Evolutionary conservation across 2,888 invertebrate genomes (phyloP).

Genomic region (Taenaris catops): DNA sequence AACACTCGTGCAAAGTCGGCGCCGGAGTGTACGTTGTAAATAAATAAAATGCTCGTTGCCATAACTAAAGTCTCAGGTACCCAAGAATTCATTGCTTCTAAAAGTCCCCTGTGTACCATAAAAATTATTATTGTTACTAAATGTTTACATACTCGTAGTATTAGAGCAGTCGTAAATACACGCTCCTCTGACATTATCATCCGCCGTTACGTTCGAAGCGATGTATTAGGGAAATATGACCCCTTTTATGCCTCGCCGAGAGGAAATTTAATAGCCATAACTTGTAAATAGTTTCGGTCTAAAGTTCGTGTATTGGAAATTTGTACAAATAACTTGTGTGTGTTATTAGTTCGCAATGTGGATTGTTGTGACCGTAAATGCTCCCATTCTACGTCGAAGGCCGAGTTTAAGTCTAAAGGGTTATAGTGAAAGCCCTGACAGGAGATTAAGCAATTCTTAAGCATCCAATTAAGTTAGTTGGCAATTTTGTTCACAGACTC

Average conservation of each 20-base stretch:
- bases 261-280: constrained; percentile 52
- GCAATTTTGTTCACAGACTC: too few relatives aligned
- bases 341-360: constrained; percentile 5
- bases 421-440: too few relatives aligned
- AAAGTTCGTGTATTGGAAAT: constrained; percentile 20
- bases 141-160: constrained; percentile 33
- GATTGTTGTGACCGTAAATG: constrained; percentile 2
- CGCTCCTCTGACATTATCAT: constrained; percentile 39
- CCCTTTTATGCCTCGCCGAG: constrained; percentile 44
- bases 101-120: constrained; percentile 21
- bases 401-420: not conserved
- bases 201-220: constrained; percentile 35
- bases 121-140: constrained; percentile 31
- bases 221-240: constrained; percentile 59
- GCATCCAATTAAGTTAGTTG: too few relatives aligned
- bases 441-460: too few relatives aligned
- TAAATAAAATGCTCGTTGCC: too few relatives aligned
- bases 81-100: constrained; percentile 17
- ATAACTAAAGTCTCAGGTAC: constrained; percentile 8
- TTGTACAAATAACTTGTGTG: constrained; percentile 17
- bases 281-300: constrained; percentile 27
- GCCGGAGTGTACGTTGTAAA: too few relatives aligned
- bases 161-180: constrained; percentile 50
- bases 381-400: not conserved
- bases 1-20: too few relatives aligned